phyloP scores from a whole-genome alignment of 2,888 invertebrate genomes.

The Strigamia crassipes region DNA sequence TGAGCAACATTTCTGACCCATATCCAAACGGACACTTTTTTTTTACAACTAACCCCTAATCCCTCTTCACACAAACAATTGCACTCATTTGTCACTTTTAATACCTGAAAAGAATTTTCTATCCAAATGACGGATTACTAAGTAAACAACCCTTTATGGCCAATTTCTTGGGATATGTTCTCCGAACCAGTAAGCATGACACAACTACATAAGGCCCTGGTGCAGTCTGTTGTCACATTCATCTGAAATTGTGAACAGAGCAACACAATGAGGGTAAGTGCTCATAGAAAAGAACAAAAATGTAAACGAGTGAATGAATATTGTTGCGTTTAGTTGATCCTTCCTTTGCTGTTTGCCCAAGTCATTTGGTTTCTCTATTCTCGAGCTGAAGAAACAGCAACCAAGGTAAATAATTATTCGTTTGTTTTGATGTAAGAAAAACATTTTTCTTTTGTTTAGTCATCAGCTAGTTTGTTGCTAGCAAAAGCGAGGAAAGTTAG shows the following conservation, averaged over 20 bases:
- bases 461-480: no score
- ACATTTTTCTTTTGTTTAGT: no score
- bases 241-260: neutral
- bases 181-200: neutral
- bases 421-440: no score
- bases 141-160: neutral
- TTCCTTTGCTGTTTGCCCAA: neutral
- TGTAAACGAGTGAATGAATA: neutral
- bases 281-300: neutral
- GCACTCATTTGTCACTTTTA: no score
- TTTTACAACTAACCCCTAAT: neutral
- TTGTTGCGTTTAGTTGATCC: neutral
- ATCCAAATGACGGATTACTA: neutral
- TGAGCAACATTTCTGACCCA: neutral
- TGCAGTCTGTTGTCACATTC: neutral
- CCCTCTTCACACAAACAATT: no score
- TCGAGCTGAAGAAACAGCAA: neutral
- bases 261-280: neutral
- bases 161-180: neutral
- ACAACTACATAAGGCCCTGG: neutral
- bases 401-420: neutral
- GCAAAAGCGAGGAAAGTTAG: no score
- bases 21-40: neutral
- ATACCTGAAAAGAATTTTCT: neutral
- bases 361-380: neutral